Evolutionary conservation across 2,113 vertebrate genomes (phyloP), one percentile per base, ranked within the genome.

Genomic region (Melanostigma gelatinosum): DNA sequence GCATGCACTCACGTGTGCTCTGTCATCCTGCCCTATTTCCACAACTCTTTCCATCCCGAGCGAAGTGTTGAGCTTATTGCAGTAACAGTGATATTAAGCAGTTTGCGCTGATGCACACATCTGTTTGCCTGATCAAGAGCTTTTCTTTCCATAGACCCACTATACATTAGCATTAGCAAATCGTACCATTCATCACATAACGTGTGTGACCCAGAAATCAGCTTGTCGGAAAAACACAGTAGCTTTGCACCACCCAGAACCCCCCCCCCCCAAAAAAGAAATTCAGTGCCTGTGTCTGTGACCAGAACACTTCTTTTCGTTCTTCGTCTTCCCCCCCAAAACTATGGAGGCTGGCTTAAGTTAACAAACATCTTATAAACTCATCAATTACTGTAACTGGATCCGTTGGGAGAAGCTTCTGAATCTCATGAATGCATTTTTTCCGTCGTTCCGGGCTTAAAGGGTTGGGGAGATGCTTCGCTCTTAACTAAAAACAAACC

Each of bases 311-410:
- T 84, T 86, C 78, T 85, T 90, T 76, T 65, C 34, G 68, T 70
- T 82, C 84, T 77, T 36, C 69, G 62, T 77, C 72, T 75, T 77
- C 61, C 40, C 72, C 72, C 75, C 55, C n/a, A n/a, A 70, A 87
- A 88, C 78, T 86, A 84, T 91, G 83, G 85, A 83, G 64, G 69
- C 90, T 91, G 88, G 92, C 90, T 69, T 81, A 73, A 60, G 82
- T 89, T 83, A 93, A 91, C 84, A 92, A 91, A 91, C 86, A 90
- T 91, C 88, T 89, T 92, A 89, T 88, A 93, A 95, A 93, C 87
- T 91, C 91, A 94, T 94, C 91, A 92, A 90, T 93, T 93, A 94
- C 87, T 91, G 93, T 90, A 93, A 94, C 89, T 82, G 81, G 84
- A 92, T 93, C 91, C 75, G 76, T 87, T 91, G 89, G 82, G 88